Evolutionary conservation across 2,888 invertebrate genomes (phyloP), one percentile per base, ranked within the genome.

Genomic region (Caenorhabditis panamensis): DNA sequence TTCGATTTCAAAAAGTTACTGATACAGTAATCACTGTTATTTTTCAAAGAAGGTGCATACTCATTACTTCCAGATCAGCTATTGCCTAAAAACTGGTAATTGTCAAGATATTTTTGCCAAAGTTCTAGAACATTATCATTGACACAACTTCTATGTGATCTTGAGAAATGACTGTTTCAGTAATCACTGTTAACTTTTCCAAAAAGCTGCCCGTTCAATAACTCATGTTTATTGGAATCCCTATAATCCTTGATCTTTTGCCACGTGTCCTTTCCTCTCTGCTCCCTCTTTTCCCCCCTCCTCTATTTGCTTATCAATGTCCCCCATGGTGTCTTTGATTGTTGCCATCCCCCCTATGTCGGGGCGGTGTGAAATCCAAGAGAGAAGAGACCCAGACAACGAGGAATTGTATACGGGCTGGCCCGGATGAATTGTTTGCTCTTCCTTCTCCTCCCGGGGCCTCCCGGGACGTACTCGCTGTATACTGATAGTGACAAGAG

Each of bases 401-500:
- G 36, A 75, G 47, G 18, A 26, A 67, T 41, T 41, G 41, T 41
- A 41, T 41, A 11, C 31, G 9, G 44, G 28, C 58, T 54, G 53
- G 51, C 64, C 58, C 64, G 76, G 64, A 62, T 37, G 67, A 53
- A 47, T 47, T 66, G 58, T 64, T 64, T 63, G 64, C 63, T 63
- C 63, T 54, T n/a, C n/a, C n/a, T n/a, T n/a, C n/a, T n/a, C n/a
- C n/a, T n/a, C 53, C 56, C 24, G 58, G 47, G 47, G 72, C n/a
- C n/a, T n/a, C n/a, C n/a, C n/a, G n/a, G n/a, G n/a, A 59, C 59
- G 49, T 41, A 41, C 44, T 36, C 6, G 36, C 36, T 36, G 36
- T 41, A 53, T 51, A 61, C 63, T 59, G 73, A 75, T 75, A 75
- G 49, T 62, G 54, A 51, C 58, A 56, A 72, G 59, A 24, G 71